Percentiles rank a stretch among this genome's conserved stretches.
phyloP scores from a whole-genome alignment of 2,797 vertebrate species.

The Percopsis omiscomaycus region DNA sequence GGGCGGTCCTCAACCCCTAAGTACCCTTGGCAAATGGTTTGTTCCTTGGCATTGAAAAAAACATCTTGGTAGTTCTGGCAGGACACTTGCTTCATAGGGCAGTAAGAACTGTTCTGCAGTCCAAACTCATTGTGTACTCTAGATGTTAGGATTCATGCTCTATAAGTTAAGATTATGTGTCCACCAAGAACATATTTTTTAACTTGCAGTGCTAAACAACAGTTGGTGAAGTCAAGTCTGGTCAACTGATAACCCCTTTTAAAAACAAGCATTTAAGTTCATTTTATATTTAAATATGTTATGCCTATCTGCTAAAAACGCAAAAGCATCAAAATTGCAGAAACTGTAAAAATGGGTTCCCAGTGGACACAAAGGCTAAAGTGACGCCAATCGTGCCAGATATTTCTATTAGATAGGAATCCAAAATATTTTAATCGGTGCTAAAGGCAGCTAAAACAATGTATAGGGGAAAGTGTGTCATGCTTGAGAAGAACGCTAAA shows the following conservation, averaged over 20 bases:
- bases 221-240: conserved; percentile 15
- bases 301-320: conserved; percentile 24
- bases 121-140: conserved; percentile 59
- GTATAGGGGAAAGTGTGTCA: conserved; percentile 47
- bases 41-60: conserved; percentile 66
- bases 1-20: conserved; percentile 28
- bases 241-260: conserved; percentile 6
- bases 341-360: conserved; percentile 28
- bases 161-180: conserved; percentile 48
- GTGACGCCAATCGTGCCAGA: conserved; percentile 51
- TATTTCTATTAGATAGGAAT: conserved; percentile 46
- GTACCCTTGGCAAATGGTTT: conserved; percentile 60
- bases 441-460: conserved; percentile 46
- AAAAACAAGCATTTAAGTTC: not conserved
- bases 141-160: conserved; percentile 53
- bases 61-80: conserved; percentile 55
- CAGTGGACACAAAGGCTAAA: conserved; percentile 56
- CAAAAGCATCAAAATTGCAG: conserved; percentile 17
- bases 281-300: no score
- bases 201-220: not conserved
- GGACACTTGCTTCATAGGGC: conserved; percentile 58
- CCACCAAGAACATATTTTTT: conserved; percentile 43
- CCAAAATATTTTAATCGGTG: conserved; percentile 47
- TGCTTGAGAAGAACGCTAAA: conserved; percentile 70
- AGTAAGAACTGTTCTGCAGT: conserved; percentile 76